Evolutionary conservation across 2,888 invertebrate species (phyloP).

Genomic region (Pogonocherus hispidulus): DNA sequence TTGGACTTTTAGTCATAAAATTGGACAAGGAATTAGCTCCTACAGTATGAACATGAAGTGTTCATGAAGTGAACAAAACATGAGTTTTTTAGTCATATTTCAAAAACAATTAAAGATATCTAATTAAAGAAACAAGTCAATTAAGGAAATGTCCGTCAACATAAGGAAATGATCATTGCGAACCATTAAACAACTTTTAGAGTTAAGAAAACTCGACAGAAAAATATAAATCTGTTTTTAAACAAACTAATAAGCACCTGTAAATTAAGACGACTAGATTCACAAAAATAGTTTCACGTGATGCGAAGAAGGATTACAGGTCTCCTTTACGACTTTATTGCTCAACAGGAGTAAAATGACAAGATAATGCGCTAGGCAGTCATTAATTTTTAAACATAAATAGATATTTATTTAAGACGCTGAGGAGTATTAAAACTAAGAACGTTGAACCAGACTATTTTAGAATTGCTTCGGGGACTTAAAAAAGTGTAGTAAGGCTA

Average conservation of each 20-base stretch:
- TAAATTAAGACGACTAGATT: background rate
- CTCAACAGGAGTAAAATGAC: slow-evolving; percentile 30
- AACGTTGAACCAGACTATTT: slow-evolving; percentile 39
- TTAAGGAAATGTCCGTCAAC: too few species aligned
- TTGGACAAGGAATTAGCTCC: too few species aligned
- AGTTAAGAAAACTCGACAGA: background rate
- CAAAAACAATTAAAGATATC: too few species aligned
- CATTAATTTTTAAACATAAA: slow-evolving; percentile 42
- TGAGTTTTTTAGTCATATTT: too few species aligned
- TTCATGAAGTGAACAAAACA: too few species aligned
- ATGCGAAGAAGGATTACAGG: background rate
- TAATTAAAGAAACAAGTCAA: too few species aligned
- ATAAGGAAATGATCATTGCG: too few species aligned
- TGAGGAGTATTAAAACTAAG: slow-evolving; percentile 12
- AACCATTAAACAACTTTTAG: too few species aligned
- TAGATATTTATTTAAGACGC: slow-evolving; percentile 34
- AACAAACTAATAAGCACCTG: background rate
- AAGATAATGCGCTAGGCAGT: slow-evolving; percentile 24
- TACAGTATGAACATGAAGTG: too few species aligned
- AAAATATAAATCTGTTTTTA: background rate
- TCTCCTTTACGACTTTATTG: background rate
- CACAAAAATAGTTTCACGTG: background rate
- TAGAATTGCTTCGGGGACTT: slow-evolving; percentile 17
- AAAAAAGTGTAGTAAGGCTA: background rate
- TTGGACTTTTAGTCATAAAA: too few species aligned